A percentile compares a stretch with the other conserved stretches of the same genome.
Conservation (phyloP, 2,797 vertebrate genomes). For the Poecile montanus region DNA sequence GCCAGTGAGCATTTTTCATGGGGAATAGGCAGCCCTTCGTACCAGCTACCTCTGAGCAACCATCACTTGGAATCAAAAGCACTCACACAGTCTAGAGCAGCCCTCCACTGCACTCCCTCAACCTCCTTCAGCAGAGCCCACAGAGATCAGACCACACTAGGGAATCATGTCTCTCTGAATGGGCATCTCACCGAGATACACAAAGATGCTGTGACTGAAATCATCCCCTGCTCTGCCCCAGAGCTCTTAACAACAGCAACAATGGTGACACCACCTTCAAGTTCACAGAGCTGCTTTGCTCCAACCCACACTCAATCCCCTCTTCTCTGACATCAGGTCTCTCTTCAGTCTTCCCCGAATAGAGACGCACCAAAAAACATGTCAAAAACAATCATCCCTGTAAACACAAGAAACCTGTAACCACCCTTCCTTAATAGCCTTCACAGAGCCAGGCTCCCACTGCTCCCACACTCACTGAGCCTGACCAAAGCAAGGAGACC, state of each 20-base stretch:
- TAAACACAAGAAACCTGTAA: background rate
- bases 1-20: background rate
- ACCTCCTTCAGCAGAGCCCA: background rate
- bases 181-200: background rate
- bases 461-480: background rate
- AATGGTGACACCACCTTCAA: background rate
- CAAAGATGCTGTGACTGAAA: background rate
- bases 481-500: background rate
- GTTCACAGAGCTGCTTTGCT: background rate
- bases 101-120: background rate
- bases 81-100: background rate
- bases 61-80: background rate
- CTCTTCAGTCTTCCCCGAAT: background rate
- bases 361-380: background rate
- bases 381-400: background rate
- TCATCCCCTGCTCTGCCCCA: background rate
- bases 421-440: background rate
- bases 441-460: background rate
- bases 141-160: background rate
- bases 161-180: background rate
- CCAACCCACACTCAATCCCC: background rate
- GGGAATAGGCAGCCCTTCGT: background rate
- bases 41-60: background rate
- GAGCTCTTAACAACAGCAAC: background rate
- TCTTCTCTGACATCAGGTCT: background rate